Evolutionary conservation across 2,888 invertebrate genomes (phyloP), one percentile per base, ranked within the genome.

Genomic region (Lasioglossum villosulum): DNA sequence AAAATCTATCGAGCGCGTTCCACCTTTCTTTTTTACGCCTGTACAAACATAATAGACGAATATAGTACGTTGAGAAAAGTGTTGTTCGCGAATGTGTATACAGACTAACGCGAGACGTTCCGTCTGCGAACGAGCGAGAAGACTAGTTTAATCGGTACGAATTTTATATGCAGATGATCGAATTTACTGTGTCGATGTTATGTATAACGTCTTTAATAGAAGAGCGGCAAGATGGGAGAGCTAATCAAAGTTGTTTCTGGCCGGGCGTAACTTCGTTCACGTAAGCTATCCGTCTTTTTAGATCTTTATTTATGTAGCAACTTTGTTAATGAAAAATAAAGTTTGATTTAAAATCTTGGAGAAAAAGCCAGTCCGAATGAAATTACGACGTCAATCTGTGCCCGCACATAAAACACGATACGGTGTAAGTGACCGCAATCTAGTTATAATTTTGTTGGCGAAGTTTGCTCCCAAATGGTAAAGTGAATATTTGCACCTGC

Each of bases 121-220:
- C 3, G 34, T 68, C 39, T 48, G 34, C 10, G 45, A 39, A 45
- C n/a, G 73, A 52, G 71, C 45, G 73, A 45, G 66, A 16, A 48
- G 23, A 83, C 68, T 76, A 83, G 83, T 82, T 84, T 83, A 78
- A 78, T 78, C 75, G 56, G 59, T 84, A 84, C 75, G 84, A 84
- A 83, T 84, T 84, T 84, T 84, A 75, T 84, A 84, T 83, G 78
- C 52, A 78, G 84, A 84, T 72, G 66, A 42, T 80, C 86, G 86
- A 86, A 71, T 80, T 86, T 79, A 71, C 73, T 86, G 82, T 86
- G 86, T 86, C 77, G 82, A 74, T 86, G 86, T 86, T 86, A 86
- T 82, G 86, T 86, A 78, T 86, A 80, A 86, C 71, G 82, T 77
- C 82, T 86, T 86, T 86, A 82, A 86, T 86, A 82, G 4, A n/a